Conservation (phyloP, 2,888 invertebrate species). For the Acanthosepion lycidas region DNA sequence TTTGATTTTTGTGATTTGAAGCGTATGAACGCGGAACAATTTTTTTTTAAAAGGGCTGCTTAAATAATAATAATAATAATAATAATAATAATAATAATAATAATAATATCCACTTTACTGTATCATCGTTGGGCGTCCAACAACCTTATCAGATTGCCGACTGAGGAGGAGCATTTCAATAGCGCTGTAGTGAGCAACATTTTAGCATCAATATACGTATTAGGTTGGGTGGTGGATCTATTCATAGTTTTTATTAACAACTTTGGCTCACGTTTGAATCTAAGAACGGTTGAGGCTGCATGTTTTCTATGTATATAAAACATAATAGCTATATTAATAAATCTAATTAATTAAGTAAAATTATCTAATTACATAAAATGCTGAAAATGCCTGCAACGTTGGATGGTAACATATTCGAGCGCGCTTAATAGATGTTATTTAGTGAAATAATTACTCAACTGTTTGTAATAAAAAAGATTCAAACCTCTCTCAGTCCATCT, state of each 20-base stretch:
- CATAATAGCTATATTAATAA: not conserved
- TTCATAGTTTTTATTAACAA: not conserved
- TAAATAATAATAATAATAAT: not conserved
- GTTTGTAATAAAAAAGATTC: not conserved
- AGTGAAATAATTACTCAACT: not conserved
- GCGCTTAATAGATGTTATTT: not conserved
- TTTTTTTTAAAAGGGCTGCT: no score
- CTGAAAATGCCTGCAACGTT: not conserved
- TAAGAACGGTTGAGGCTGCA: not conserved
- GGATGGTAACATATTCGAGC: not conserved
- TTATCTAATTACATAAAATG: not conserved
- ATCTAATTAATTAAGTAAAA: not conserved
- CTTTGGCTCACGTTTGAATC: not conserved
- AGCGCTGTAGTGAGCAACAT: not conserved
- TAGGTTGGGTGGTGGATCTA: not conserved
- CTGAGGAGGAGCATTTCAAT: not conserved
- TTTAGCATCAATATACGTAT: not conserved
- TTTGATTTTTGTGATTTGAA: constrained; percentile 20
- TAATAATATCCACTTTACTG: not conserved
- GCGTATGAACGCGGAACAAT: not conserved
- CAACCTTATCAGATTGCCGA: not conserved
- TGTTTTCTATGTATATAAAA: not conserved
- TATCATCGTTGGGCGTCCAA: not conserved
- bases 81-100: not conserved
- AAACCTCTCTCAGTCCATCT: no score